phyloP scores from a whole-genome alignment of 2,113 vertebrate genomes.

The Oriolus oriolus region DNA sequence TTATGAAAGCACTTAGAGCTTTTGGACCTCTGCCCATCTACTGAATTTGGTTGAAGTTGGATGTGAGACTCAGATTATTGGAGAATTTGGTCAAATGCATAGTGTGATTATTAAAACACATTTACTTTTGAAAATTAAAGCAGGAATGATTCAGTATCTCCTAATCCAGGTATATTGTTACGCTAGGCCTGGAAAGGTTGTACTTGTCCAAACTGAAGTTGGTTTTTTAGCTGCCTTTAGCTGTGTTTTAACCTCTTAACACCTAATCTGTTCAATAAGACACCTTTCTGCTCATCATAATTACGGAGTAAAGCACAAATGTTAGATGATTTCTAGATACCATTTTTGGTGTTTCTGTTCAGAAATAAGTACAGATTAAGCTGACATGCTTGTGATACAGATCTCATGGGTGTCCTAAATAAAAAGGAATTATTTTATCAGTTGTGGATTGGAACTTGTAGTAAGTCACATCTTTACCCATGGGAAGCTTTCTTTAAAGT shows the following conservation, averaged over 20 bases:
- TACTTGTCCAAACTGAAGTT: not conserved
- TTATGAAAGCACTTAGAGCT: not conserved
- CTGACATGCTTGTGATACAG: not conserved
- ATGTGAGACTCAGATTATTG: not conserved
- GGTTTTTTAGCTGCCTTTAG: not conserved
- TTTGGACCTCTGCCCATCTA: not conserved
- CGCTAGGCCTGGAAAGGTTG: not conserved
- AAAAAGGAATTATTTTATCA: not conserved
- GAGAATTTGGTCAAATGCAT: not conserved
- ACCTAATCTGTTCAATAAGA: not conserved
- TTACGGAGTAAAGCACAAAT: not conserved
- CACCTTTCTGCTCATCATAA: not conserved
- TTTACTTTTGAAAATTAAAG: not conserved
- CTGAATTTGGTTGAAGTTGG: not conserved
- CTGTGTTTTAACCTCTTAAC: not conserved
- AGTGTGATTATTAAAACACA: not conserved
- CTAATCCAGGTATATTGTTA: not conserved
- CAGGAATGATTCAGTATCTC: not conserved
- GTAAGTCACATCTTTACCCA: not conserved
- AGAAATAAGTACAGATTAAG: not conserved
- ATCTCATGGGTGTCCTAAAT: not conserved
- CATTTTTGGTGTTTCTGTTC: not conserved
- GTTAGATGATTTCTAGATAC: not conserved
- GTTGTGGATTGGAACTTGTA: not conserved
- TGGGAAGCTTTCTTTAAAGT: not conserved